phyloP scores from a whole-genome alignment of 2,797 vertebrate genomes.

The Xyrichtys novacula region DNA sequence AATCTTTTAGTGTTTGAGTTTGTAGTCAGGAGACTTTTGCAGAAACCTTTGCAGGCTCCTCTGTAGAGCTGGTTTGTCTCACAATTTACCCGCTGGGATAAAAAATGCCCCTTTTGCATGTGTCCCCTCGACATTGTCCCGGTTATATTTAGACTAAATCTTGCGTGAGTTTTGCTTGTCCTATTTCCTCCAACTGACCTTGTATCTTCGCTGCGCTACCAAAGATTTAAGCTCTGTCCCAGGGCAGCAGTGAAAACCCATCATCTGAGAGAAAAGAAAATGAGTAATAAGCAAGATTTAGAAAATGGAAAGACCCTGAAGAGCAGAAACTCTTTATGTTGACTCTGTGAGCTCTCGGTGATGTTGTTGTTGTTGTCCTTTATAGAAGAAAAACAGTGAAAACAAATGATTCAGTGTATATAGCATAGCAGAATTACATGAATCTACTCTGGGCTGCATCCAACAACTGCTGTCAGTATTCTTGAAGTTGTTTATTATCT shows the following conservation, averaged over 20 bases:
- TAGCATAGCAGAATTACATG: too few species aligned
- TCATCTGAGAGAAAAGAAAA: too few species aligned
- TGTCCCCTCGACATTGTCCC: constrained; percentile 7
- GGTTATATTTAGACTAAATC: constrained; percentile 22
- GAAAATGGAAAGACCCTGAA: too few species aligned
- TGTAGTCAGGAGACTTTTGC: neutral
- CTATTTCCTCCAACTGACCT: neutral
- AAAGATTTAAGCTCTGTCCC: neutral
- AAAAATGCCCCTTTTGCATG: neutral
- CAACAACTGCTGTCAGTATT: too few species aligned
- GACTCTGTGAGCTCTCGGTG: neutral
- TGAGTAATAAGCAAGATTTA: too few species aligned
- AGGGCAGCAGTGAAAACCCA: neutral
- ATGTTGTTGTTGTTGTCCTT: neutral
- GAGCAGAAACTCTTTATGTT: neutral
- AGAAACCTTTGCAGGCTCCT: neutral
- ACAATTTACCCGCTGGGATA: neutral
- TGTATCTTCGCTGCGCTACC: neutral
- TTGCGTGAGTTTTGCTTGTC: constrained; percentile 4
- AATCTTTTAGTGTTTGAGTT: neutral
- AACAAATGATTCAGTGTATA: too few species aligned
- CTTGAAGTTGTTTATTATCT: too few species aligned
- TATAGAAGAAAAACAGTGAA: too few species aligned
- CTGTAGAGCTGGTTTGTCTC: neutral
- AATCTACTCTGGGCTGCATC: too few species aligned